Evolutionary conservation across 2,797 vertebrate species (phyloP).

Genomic region (Columba guinea): DNA sequence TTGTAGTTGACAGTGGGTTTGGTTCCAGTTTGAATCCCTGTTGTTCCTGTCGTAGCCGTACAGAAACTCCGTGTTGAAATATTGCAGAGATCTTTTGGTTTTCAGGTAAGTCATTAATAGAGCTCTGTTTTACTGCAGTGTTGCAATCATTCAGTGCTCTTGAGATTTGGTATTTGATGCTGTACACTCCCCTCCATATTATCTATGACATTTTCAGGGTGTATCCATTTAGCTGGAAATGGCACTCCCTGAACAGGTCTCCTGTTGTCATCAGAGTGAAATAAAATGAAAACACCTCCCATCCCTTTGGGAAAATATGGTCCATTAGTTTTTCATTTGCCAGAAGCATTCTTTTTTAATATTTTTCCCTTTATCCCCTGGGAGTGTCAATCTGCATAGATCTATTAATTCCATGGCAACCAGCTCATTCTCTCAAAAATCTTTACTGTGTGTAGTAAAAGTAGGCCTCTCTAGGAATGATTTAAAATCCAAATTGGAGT

Average conservation of each 20-base stretch:
- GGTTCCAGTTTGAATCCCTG: not conserved
- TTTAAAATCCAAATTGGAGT: not conserved
- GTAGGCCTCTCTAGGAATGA: conserved; percentile 12
- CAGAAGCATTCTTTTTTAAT: conserved; percentile 63
- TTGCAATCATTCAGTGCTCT: not conserved
- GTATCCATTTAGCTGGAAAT: not conserved
- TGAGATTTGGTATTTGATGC: not conserved
- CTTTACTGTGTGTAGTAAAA: conserved; percentile 51
- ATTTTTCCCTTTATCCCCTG: conserved; percentile 63
- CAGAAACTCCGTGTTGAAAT: not conserved
- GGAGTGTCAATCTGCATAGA: conserved; percentile 68
- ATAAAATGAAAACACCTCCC: not conserved
- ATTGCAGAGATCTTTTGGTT: not conserved
- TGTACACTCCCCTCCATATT: not conserved
- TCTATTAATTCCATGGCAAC: conserved; percentile 69
- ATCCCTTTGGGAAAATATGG: not conserved
- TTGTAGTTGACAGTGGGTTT: not conserved
- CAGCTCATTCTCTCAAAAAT: conserved; percentile 55
- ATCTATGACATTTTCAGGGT: not conserved
- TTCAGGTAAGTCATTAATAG: not conserved
- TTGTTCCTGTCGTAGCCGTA: not conserved
- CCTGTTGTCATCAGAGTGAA: not conserved
- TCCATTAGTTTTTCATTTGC: conserved; percentile 75
- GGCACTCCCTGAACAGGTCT: not conserved
- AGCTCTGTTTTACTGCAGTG: not conserved